Percentiles rank a stretch among this genome's conserved stretches.
These are phyloP conservation scores for Cantharis flavilabris DNA, from an alignment of 2,888 invertebrate species.

Conservation along the genomic window DNA sequence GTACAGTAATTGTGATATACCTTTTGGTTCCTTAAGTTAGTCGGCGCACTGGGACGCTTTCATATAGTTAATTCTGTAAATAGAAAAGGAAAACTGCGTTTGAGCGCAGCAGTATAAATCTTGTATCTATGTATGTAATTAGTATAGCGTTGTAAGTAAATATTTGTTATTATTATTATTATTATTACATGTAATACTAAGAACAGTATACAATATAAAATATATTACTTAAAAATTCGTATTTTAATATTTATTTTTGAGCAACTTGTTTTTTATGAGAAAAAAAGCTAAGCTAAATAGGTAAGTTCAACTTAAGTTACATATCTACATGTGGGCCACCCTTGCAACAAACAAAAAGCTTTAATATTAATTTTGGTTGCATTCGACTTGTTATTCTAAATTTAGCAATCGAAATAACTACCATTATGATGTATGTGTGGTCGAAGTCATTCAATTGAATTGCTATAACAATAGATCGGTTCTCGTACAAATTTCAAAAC, in stretches of 20 bases:
- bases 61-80: constrained; percentile 35
- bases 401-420: constrained; percentile 13
- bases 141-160: constrained; percentile 52
- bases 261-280: neutral
- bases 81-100: constrained; percentile 39
- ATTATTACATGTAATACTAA: constrained; percentile 49
- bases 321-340: constrained; percentile 53
- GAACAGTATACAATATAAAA: constrained; percentile 40
- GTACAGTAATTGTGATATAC: constrained; percentile 56
- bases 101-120: constrained; percentile 52
- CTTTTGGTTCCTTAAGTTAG: constrained; percentile 53
- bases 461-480: constrained; percentile 49
- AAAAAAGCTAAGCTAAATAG: constrained; percentile 19
- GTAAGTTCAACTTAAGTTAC: constrained; percentile 30
- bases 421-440: constrained; percentile 37
- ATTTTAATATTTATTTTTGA: constrained; percentile 22
- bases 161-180: constrained; percentile 52
- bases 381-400: constrained; percentile 8
- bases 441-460: constrained; percentile 44
- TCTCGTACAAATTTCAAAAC: constrained; percentile 46
- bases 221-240: constrained; percentile 32
- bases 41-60: constrained; percentile 35
- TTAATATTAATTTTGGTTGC: constrained; percentile 45
- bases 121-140: constrained; percentile 56
- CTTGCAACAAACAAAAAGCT: constrained; percentile 58